Percentiles rank a stretch among this genome's conserved stretches.
Evolutionary conservation across 2,797 vertebrate species (phyloP).

Genomic region (Glyptemys insculpta): DNA sequence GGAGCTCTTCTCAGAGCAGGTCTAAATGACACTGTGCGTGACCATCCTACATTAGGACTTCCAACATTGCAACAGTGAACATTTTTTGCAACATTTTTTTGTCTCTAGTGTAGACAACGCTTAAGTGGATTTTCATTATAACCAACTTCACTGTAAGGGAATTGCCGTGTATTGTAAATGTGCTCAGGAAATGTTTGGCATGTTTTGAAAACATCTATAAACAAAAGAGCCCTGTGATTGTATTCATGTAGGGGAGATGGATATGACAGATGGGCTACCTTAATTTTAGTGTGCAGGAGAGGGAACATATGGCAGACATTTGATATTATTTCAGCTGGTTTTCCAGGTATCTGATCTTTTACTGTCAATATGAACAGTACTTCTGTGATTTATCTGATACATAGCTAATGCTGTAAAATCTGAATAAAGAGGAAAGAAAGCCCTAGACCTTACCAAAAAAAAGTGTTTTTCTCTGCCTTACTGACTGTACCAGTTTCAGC

Average conservation of each 20-base stretch:
- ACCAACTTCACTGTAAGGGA: fast-evolving
- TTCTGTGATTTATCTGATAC: background rate
- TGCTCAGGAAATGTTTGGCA: background rate
- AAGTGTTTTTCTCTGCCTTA: background rate
- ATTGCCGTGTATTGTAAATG: background rate
- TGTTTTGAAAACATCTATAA: background rate
- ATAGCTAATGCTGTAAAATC: background rate
- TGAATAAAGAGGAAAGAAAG: background rate
- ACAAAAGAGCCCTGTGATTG: background rate
- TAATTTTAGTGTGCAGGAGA: background rate
- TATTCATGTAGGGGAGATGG: background rate
- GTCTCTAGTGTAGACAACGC: background rate
- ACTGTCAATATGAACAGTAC: background rate
- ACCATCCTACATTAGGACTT: background rate
- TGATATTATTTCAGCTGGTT: constrained; percentile 20
- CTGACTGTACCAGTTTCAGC: background rate
- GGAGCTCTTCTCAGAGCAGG: background rate
- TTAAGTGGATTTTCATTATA: background rate
- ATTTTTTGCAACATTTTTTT: background rate
- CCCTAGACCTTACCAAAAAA: background rate
- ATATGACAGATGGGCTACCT: background rate
- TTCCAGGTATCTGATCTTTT: background rate
- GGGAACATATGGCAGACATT: background rate
- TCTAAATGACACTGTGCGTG: background rate
- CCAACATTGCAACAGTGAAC: background rate